Evolutionary conservation across 2,113 vertebrate genomes (phyloP).

Genomic region (Odontesthes bonariensis): DNA sequence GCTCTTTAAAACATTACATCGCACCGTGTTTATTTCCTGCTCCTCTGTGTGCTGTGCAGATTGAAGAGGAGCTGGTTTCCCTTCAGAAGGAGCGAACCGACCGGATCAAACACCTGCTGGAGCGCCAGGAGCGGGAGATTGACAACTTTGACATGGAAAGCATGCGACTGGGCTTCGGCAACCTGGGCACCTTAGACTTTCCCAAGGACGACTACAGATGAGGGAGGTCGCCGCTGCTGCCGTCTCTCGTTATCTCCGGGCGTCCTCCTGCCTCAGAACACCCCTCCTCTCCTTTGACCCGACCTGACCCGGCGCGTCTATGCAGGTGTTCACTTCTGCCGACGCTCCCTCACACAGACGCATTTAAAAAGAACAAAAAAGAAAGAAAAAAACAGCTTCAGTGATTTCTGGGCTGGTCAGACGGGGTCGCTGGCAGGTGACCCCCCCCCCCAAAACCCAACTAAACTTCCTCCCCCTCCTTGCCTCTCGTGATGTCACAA

Average conservation of each 20-base stretch:
- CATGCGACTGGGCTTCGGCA: constrained; percentile 93
- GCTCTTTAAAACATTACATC: too few species aligned
- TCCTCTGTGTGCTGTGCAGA: constrained; percentile 78
- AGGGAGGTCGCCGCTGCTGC: constrained; percentile 73
- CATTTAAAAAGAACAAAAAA: background rate
- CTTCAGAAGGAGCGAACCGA: constrained; percentile 98
- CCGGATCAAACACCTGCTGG: constrained; percentile 94
- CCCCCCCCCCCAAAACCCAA: constrained; percentile 1
- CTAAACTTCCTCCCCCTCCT: constrained; percentile 35
- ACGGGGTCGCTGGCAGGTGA: constrained; percentile 80
- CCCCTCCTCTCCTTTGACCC: constrained; percentile 36
- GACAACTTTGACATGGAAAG: constrained; percentile 98
- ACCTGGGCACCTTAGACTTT: constrained; percentile 93
- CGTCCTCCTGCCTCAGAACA: constrained; percentile 43
- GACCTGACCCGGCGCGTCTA: constrained; percentile 33
- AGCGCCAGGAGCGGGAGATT: constrained; percentile 95
- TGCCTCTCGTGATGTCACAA: constrained; percentile 78
- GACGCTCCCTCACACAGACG: constrained; percentile 68
- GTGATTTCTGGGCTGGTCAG: constrained; percentile 54
- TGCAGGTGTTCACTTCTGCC: constrained; percentile 85
- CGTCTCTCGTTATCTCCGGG: constrained; percentile 14
- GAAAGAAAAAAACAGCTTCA: constrained; percentile 6
- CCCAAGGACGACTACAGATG: constrained; percentile 99
- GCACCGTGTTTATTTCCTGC: background rate
- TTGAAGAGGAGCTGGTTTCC: constrained; percentile 97